Base-by-base conservation (phyloP, 2,888 invertebrate species). In the Hipparchia sbordonii region DNA sequence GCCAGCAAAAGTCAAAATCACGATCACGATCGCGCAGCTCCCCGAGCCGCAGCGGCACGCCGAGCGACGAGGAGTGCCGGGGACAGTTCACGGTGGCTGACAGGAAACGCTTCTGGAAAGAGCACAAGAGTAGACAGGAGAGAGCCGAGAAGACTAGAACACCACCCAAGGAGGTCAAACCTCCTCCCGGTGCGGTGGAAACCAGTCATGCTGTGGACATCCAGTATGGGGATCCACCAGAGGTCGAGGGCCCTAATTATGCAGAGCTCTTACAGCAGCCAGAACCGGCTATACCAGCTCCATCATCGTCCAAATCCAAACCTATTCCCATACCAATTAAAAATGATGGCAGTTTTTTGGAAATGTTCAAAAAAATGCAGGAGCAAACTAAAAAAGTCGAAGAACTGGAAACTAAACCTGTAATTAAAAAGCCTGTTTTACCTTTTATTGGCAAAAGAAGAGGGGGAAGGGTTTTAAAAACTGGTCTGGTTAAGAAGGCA, bases 321-420 rank as follows among this genome's bases (percentile, higher is more conserved):
- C 84, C 93, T 46, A 90, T 94, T 54, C 90, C 94, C 62, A 96
- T 97, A 82, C 95, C 96, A 0, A 97, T 97, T 82, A 97, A 97
- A 84, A 98, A 98, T 87, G 98, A 98, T 85, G 98, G 98, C 3
- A 97, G 97, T 77, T 98, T 98, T 84, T 93, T 98, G 82, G 98
- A 98, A 87, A 96, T 98, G 95, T 98, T 98, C 82, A 98, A 98
- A 88, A 97, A 97, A 86, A 96, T 98, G 97, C 97, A 97, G 82
- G 96, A 96, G 78, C 91, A 94, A 69, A 90, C 94, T 61, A 94
- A 95, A 77, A 93, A 94, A 79, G 85, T 85, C 54, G 93, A 93
- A 81, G 87, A 85, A 72, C 82, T 84, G 6, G 87, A 89, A 46
- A 85, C 87, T 71, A 89, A 90, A 75, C 86, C 89, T 1, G 87